A percentile compares a stretch with the other conserved stretches of the same genome.
Evolutionary conservation across 1,140 invertebrate genomes (phyloP).

Genomic region (Drosophila dunni): DNA sequence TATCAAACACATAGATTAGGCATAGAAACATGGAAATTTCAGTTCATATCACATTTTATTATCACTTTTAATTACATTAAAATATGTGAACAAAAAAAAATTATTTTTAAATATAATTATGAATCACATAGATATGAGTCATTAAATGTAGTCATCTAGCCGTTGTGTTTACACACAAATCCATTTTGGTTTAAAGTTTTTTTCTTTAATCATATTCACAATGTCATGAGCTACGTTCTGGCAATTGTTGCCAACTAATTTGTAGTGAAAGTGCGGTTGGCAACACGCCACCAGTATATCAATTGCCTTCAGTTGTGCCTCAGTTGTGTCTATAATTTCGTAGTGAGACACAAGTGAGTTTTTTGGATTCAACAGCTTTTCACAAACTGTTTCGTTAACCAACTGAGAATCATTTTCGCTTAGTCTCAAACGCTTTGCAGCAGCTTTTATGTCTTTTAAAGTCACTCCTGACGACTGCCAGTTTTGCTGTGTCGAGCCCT

Average conservation of each 20-base stretch:
- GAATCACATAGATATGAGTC: too few species aligned
- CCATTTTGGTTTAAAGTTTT: conserved; percentile 2
- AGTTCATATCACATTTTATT: not conserved
- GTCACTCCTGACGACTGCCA: not conserved
- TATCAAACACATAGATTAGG: not conserved
- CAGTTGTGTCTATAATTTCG: not conserved
- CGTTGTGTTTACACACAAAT: not conserved
- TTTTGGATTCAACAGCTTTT: not conserved
- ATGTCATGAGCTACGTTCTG: conserved; percentile 9
- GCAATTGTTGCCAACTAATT: conserved; percentile 23
- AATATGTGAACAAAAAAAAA: not conserved
- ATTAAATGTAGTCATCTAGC: not conserved
- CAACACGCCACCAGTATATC: not conserved
- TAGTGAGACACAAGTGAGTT: conserved; percentile 7
- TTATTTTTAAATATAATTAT: not conserved
- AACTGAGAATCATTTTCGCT: not conserved
- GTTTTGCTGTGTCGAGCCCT: not conserved
- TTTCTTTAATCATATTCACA: not conserved
- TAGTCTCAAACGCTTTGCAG: not conserved
- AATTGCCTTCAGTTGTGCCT: conserved; percentile 1
- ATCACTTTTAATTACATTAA: not conserved
- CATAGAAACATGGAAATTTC: not conserved
- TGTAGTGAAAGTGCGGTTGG: conserved; percentile 2
- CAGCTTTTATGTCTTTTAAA: not conserved
- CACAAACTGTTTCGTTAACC: not conserved